Evolutionary conservation across 1,140 invertebrate species (phyloP), one percentile per base, ranked within the genome.

Genomic region (Notospermus geniculatus): DNA sequence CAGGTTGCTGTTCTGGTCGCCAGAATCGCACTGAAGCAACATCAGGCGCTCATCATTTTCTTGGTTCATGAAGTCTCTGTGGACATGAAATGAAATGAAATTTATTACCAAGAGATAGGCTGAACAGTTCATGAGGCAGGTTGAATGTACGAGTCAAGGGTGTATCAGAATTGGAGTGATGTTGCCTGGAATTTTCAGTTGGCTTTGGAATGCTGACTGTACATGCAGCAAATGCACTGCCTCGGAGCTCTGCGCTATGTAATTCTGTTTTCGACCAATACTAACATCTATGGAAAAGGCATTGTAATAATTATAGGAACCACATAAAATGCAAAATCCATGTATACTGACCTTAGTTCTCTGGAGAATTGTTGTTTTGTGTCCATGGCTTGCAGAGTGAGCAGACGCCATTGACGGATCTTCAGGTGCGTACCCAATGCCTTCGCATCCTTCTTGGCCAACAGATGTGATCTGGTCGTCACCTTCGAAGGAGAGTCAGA

Each of bases 1-100:
- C 29, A 78, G 62, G 32, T 69, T 71, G 11, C 63, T 58, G 59
- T 77, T 71, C n/a, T 63, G 41, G 36, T 72, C 67, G n/a, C 72
- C 74, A 62, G 70, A 71, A 36, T 76, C 76, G 67, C 74, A 74
- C 50, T 78, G 77, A 27, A 79, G 57, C 23, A 79, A 56, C 30
- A 79, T 53, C 15, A 79, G 45, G n/a, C 58, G 60, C 15, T 56
- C 52, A 1, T 64, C 63, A 17, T 30, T 57, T 2, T 29, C 13
- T 17, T 60, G 46, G 28, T 69, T 58, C 43, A 73, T 65, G 62
- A 65, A 67, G 2, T 57, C 45, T 55, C 71, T 72, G 62, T 1
- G 66, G 59, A 28, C n/a, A n/a, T n/a, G 19, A 29, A 19, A 57
- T 11, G 17, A 57, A n/a, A n/a, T n/a, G n/a, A n/a, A n/a, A n/a